These are phyloP conservation scores for Psittacula derbiana DNA, from an alignment of 2,797 vertebrate genomes.

Conservation along the genomic window DNA sequence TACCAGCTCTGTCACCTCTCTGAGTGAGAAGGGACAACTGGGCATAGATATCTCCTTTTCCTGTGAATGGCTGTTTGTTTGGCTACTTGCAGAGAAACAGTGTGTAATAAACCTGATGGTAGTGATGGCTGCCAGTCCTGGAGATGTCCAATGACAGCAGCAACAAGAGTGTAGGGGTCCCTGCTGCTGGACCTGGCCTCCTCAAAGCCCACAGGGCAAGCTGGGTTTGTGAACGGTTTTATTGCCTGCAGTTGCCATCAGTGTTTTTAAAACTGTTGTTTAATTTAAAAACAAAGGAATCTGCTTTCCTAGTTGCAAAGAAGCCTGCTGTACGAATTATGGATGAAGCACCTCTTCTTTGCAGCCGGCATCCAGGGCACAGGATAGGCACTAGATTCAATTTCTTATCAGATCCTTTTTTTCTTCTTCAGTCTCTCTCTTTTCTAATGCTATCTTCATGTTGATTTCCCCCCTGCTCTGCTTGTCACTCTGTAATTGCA, in stretches of 20 bases:
- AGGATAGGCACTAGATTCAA: not conserved
- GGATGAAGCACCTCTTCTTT: fast-evolving
- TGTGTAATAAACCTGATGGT: fast-evolving
- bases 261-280: not conserved
- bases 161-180: fast-evolving
- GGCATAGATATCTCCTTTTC: not conserved
- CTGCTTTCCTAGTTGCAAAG: not conserved
- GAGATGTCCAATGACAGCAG: not conserved
- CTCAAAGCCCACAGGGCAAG: fast-evolving
- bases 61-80: fast-evolving
- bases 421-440: not conserved
- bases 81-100: not conserved
- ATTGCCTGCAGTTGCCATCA: not conserved
- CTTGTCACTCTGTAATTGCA: not conserved
- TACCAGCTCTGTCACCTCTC: not conserved
- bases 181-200: not conserved
- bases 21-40: not conserved
- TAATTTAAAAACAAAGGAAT: not conserved
- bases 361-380: not conserved
- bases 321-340: not conserved
- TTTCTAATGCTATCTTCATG: not conserved
- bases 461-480: not conserved
- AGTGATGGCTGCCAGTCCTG: not conserved
- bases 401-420: not conserved
- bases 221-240: not conserved